Percentiles rank a stretch among this genome's conserved stretches.
These are phyloP conservation scores for Dendrolimus houi DNA, from an alignment of 2,888 invertebrate species.

Conservation along the genomic window DNA sequence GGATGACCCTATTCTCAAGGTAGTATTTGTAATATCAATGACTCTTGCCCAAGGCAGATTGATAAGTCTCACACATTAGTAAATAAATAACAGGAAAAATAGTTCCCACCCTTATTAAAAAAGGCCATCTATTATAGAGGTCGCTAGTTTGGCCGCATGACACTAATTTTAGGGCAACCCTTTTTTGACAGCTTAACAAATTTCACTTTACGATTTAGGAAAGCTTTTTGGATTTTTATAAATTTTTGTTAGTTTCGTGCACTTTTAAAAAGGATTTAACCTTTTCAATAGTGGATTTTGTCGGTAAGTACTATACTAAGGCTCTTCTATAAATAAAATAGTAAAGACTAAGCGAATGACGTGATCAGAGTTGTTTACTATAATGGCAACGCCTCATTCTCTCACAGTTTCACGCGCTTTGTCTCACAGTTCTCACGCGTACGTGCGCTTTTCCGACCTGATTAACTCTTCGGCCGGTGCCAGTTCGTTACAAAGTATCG, in stretches of 20 bases:
- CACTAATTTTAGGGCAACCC: background rate
- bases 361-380: conserved; percentile 51
- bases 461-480: conserved; percentile 13
- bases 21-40: no score
- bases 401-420: conserved; percentile 71
- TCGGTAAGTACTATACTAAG: background rate
- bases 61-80: no score
- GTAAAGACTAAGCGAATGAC: background rate
- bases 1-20: no score
- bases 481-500: background rate
- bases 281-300: background rate
- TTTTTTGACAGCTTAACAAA: background rate
- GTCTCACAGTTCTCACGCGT: conserved; percentile 64
- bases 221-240: no score
- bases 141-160: background rate
- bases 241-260: no score
- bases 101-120: no score
- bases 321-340: background rate
- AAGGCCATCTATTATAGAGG: background rate
- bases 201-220: background rate
- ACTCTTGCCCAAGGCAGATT: no score
- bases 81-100: no score
- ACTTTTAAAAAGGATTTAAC: no score
- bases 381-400: conserved; percentile 75
- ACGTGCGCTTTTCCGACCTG: conserved; percentile 41